Conservation (phyloP, 2,888 invertebrate genomes). For the Drosophila fungiperda region DNA sequence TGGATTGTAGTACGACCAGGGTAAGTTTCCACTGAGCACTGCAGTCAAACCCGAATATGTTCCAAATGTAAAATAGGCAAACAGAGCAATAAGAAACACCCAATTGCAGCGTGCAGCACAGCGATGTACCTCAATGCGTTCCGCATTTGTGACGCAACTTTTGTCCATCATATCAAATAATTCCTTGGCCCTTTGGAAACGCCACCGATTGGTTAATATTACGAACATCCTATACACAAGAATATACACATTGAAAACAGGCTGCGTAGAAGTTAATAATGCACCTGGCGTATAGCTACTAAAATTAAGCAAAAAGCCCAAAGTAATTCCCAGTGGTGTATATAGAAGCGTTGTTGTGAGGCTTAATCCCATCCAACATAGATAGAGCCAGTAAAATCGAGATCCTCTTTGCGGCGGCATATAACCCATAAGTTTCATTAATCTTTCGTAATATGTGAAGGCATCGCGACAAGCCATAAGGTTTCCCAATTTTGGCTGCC, state of each 20-base stretch:
- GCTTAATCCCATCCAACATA: background rate
- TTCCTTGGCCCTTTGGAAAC: constrained; percentile 27
- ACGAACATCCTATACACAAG: background rate
- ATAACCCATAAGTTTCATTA: constrained; percentile 42
- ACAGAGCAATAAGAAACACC: constrained; percentile 16
- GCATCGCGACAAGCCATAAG: constrained; percentile 18
- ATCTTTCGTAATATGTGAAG: constrained; percentile 36
- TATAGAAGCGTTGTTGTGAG: background rate
- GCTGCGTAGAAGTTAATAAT: constrained; percentile 29
- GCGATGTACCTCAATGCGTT: constrained; percentile 25
- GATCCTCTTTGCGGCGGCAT: background rate
- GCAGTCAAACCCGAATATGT: constrained; percentile 13
- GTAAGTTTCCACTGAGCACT: constrained; percentile 3
- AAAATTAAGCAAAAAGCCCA: constrained; percentile 24
- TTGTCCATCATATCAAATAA: constrained; percentile 40
- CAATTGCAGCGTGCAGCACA: constrained; percentile 35
- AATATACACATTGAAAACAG: constrained; percentile 17
- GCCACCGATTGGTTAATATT: background rate
- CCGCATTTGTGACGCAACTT: constrained; percentile 2
- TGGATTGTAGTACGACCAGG: constrained; percentile 43
- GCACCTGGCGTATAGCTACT: constrained; percentile 7
- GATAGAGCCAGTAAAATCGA: constrained; percentile 8
- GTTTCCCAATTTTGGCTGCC: constrained; percentile 1
- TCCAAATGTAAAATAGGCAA: constrained; percentile 1
- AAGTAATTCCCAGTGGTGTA: constrained; percentile 32